Evolutionary conservation across 2,113 vertebrate genomes (phyloP).

Genomic region (Neotoma lepida): DNA sequence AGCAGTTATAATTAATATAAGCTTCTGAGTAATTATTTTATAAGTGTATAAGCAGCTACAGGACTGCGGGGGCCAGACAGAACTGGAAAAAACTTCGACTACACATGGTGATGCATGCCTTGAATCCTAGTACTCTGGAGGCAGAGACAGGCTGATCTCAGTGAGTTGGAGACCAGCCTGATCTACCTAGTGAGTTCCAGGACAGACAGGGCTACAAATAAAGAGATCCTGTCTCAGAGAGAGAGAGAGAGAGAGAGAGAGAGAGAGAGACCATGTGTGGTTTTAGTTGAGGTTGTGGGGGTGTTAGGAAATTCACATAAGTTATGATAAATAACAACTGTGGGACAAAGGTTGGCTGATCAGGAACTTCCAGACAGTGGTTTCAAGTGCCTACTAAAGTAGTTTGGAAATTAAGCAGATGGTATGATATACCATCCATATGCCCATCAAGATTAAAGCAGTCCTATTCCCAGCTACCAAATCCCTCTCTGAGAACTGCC

Average conservation of each 20-base stretch:
- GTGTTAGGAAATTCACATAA: neutral
- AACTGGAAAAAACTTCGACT: no score
- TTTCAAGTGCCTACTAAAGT: neutral
- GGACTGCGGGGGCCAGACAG: no score
- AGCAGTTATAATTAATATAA: no score
- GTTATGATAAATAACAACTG: neutral
- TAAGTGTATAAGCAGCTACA: no score
- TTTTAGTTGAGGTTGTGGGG: neutral
- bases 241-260: no score
- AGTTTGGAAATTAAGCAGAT: neutral
- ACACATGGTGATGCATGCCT: neutral
- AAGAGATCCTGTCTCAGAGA: neutral
- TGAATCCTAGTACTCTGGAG: neutral
- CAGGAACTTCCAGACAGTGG: neutral
- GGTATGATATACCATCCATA: neutral
- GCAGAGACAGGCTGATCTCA: neutral
- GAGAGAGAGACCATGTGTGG: neutral
- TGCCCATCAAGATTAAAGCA: neutral
- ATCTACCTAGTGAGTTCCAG: neutral
- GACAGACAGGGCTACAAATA: neutral
- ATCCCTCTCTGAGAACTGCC: neutral
- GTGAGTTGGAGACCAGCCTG: neutral
- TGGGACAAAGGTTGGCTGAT: neutral
- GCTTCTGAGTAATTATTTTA: no score
- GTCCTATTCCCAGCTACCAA: neutral